phyloP scores from a whole-genome alignment of 1,140 invertebrate genomes.

The Drosophila nigromelanica region DNA sequence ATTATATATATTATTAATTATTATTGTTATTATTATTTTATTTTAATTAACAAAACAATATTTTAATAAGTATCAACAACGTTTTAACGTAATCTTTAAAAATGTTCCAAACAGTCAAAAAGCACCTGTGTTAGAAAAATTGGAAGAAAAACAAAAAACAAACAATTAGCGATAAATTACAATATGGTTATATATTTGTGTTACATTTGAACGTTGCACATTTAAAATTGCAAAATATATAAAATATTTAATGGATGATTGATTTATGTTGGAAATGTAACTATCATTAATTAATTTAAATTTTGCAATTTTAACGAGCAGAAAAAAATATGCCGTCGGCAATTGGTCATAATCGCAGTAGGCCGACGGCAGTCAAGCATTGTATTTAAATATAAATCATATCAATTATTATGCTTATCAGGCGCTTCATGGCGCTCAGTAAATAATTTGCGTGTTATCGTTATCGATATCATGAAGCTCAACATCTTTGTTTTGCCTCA shows the following conservation, averaged over 20 bases:
- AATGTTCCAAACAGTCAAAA: slow-evolving; percentile 84
- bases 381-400: background rate
- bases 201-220: too few species aligned
- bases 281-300: background rate
- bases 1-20: slow-evolving; percentile 49
- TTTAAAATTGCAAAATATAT: too few species aligned
- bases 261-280: too few species aligned
- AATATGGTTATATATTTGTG: too few species aligned
- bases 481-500: slow-evolving; percentile 6
- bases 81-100: slow-evolving; percentile 84
- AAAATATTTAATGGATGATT: too few species aligned
- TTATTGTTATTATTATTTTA: slow-evolving; percentile 57
- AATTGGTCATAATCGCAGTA: background rate
- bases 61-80: slow-evolving; percentile 84
- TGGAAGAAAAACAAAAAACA: slow-evolving; percentile 2
- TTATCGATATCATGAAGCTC: slow-evolving; percentile 22
- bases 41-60: slow-evolving; percentile 79
- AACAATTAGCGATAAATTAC: slow-evolving; percentile 28
- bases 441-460: slow-evolving; percentile 16
- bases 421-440: background rate
- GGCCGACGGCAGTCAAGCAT: slow-evolving; percentile 25
- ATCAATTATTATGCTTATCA: slow-evolving; percentile 5
- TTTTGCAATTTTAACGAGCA: background rate
- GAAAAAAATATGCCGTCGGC: slow-evolving; percentile 13
- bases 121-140: slow-evolving; percentile 69